phyloP scores from a whole-genome alignment of 2,888 invertebrate species.

The Sarcophaga caerulescens region DNA sequence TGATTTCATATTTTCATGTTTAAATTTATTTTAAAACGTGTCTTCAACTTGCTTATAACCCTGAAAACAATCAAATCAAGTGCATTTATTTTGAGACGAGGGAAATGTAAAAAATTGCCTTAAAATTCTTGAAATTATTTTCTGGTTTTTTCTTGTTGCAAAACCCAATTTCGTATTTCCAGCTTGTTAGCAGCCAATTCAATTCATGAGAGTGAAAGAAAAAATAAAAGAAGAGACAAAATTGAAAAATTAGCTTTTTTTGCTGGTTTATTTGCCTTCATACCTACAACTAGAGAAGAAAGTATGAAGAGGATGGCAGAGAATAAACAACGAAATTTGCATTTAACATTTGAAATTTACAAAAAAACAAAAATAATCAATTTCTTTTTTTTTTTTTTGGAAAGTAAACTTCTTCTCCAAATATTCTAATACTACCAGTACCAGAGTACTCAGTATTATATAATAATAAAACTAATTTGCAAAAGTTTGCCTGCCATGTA shows the following conservation, averaged over 20 bases:
- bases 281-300: not conserved
- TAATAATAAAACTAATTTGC: constrained; percentile 42
- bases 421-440: not conserved
- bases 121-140: not conserved
- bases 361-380: constrained; percentile 9
- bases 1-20: too few relatives aligned
- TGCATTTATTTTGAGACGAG: not conserved
- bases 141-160: not conserved
- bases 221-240: not conserved
- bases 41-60: too few relatives aligned
- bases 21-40: too few relatives aligned
- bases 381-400: constrained; percentile 16
- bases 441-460: not conserved
- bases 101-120: not conserved
- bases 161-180: not conserved
- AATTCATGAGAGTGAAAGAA: not conserved
- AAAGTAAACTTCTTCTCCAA: constrained; percentile 24
- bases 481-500: not conserved
- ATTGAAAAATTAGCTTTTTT: constrained; percentile 37
- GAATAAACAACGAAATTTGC: constrained; percentile 48
- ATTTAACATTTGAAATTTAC: constrained; percentile 19
- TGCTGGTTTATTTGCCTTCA: not conserved
- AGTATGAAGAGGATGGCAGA: not conserved
- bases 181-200: not conserved
- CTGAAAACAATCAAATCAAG: not conserved